Percentiles rank a stretch among this genome's conserved stretches.
Conservation (phyloP, 2,888 invertebrate genomes). For the Lithosia quadra region DNA sequence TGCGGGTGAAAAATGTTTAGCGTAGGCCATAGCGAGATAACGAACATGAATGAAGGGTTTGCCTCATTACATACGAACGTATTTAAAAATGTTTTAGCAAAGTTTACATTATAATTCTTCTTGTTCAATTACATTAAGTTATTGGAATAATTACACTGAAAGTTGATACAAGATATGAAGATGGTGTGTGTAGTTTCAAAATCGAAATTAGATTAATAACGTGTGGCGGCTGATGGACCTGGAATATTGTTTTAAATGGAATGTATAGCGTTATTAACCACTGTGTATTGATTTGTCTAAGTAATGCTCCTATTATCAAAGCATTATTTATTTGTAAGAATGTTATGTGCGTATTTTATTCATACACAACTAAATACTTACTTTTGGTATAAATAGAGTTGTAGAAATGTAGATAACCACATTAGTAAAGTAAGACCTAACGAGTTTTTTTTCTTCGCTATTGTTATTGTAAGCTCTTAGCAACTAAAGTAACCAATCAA, state of each 20-base stretch:
- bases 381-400: slow-evolving; percentile 67
- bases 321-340: slow-evolving; percentile 77
- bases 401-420: slow-evolving; percentile 85
- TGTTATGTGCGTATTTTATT: slow-evolving; percentile 65
- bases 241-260: slow-evolving; percentile 51
- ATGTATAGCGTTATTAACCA: slow-evolving; percentile 57
- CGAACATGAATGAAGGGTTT: slow-evolving; percentile 9
- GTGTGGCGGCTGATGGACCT: slow-evolving; percentile 39
- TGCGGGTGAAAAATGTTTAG: slow-evolving; percentile 29
- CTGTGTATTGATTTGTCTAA: slow-evolving; percentile 61
- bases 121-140: slow-evolving; percentile 31
- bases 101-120: slow-evolving; percentile 30
- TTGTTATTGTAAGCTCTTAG: slow-evolving; percentile 37
- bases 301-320: slow-evolving; percentile 60
- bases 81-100: slow-evolving; percentile 39
- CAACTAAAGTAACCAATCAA: slow-evolving; percentile 33
- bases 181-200: slow-evolving; percentile 14
- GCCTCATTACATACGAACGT: slow-evolving; percentile 24
- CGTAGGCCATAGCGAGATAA: slow-evolving; percentile 26
- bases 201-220: slow-evolving; percentile 35
- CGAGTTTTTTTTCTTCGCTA: slow-evolving; percentile 39
- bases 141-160: slow-evolving; percentile 25
- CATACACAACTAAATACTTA: slow-evolving; percentile 50
- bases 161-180: slow-evolving; percentile 14
- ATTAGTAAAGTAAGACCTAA: slow-evolving; percentile 56